These are phyloP conservation scores for Cephalopterus ornatus DNA, from an alignment of 2,113 vertebrate genomes.

Conservation along the genomic window DNA sequence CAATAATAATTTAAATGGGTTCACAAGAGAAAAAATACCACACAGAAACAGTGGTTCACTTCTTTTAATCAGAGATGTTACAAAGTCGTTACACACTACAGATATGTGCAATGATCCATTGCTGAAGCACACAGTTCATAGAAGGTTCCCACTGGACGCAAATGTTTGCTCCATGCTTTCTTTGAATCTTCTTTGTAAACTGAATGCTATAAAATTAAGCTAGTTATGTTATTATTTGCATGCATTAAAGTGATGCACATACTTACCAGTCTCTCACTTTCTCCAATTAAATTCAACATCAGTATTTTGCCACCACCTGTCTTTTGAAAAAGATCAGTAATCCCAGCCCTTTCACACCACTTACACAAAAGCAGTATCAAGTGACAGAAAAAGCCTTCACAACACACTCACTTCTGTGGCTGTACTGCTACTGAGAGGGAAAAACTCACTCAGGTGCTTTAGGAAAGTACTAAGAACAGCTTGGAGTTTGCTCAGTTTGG, in stretches of 20 bases:
- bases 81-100: background rate
- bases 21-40: background rate
- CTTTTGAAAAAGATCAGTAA: constrained; percentile 18
- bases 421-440: background rate
- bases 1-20: background rate
- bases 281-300: background rate
- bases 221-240: constrained; percentile 28
- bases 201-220: constrained; percentile 42
- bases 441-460: background rate
- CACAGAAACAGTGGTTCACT: background rate
- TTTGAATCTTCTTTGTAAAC: constrained; percentile 31
- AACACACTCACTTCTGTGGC: background rate
- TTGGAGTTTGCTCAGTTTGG: background rate
- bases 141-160: background rate
- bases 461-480: background rate
- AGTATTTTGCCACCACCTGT: constrained; percentile 30
- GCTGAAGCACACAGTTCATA: background rate
- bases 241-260: constrained; percentile 48
- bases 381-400: background rate
- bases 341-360: background rate
- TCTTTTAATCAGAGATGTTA: constrained; percentile 52
- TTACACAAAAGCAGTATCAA: background rate
- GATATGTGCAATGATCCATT: background rate
- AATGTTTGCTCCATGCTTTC: background rate
- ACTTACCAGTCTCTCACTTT: constrained; percentile 53